Base-by-base conservation (phyloP, 2,888 invertebrate genomes). In the Spisula solida region DNA sequence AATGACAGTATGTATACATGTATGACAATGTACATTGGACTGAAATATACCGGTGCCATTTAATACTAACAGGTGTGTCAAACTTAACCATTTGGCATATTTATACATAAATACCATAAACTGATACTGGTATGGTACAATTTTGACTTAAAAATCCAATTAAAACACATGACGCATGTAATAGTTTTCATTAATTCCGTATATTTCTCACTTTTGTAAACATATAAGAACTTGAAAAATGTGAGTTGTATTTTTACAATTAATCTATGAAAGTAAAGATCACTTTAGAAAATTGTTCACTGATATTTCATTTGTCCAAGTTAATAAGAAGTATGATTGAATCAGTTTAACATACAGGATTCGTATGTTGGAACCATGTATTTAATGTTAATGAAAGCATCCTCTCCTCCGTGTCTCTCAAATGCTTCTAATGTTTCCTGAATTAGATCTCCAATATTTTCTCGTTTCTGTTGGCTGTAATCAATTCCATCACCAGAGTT, bases 291-390 rank as follows among this genome's bases (percentile, higher is more conserved):
- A 25, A 66, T 25, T 66, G 60, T 66, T 66, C 60, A 66, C 60
- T 8, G 47, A 41, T 78, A 31, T 78, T 78, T 78, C 18, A 78
- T n/a, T 8, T 83, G 83, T 83, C 83, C 75, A 83, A 66, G 29
- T 75, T 14, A 51, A 66, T 60, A 41, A 66, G 25, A n/a, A 51
- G 29, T 25, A 75, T 70, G 41, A 47, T 31, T 20, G 79, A 29
- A 83, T 94, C 93, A 96, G 92, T 96, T 96, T 70, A 96, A 95
- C 94, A 97, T 95, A 91, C 96, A 98, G 0, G 99, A 99, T 96
- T 99, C 99, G 96, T 99, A 99, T 10, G 99, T 99, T 0, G 99
- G 99, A 93, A 99, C 98, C 98, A 99, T 98, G 97, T 99, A 99
- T 97, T 99, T 99, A 95, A 99, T 99, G 97, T 99, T 99, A 94